Percentiles rank a stretch among this genome's conserved stretches.
phyloP scores from a whole-genome alignment of 2,888 invertebrate species.

The Psylliodes chrysocephalus region DNA sequence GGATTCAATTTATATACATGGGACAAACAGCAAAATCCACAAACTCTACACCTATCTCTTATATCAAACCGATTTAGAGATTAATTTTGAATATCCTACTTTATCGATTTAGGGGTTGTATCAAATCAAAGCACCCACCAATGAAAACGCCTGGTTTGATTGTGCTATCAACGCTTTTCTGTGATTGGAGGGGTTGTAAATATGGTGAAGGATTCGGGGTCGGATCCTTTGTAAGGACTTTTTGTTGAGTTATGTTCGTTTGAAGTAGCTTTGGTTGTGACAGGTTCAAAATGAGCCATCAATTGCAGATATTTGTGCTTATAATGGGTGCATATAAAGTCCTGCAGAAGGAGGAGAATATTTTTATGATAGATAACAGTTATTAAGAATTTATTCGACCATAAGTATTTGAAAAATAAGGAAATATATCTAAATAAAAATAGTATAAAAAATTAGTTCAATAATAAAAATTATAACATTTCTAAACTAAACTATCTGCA shows the following conservation, averaged over 20 bases:
- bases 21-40: not conserved
- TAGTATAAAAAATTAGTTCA: no score
- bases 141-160: conserved; percentile 37
- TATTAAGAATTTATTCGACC: no score
- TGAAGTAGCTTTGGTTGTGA: conserved; percentile 51
- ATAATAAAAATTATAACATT: no score
- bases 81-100: no score
- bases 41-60: no score
- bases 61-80: no score
- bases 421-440: no score
- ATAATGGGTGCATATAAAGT: not conserved
- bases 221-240: conserved; percentile 12
- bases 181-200: conserved; percentile 28
- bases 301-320: conserved; percentile 52
- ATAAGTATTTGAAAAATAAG: no score
- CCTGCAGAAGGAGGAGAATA: not conserved
- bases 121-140: conserved; percentile 35
- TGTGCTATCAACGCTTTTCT: not conserved
- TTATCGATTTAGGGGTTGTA: conserved; percentile 44
- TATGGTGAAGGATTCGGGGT: conserved; percentile 16
- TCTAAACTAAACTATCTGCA: no score
- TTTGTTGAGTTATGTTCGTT: conserved; percentile 33
- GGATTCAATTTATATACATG: conserved; percentile 51
- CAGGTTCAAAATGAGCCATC: conserved; percentile 54
- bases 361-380: not conserved